These are phyloP conservation scores for Catalaphyllia jardinei DNA, from an alignment of 64 coral and sea anemone genomes.

Conservation along the genomic window DNA sequence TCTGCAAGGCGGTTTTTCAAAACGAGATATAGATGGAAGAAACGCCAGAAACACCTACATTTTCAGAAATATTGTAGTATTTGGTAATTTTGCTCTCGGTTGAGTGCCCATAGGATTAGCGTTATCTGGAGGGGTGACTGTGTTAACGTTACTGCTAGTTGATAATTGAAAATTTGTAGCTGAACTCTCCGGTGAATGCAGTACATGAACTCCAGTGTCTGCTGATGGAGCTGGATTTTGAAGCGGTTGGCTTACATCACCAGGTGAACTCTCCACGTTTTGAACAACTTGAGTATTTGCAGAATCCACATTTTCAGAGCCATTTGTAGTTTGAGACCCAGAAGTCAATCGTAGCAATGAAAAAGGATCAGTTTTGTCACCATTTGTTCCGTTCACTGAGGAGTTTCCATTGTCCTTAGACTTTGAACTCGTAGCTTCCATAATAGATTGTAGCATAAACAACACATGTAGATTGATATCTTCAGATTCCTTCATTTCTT, in stretches of 20 bases:
- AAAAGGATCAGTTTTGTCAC: neutral
- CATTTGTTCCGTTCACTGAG: neutral
- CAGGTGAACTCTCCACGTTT: neutral
- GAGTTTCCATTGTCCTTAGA: neutral
- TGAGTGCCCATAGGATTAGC: neutral
- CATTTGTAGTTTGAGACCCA: neutral
- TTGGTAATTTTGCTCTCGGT: neutral
- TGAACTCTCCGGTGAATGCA: neutral
- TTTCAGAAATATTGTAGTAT: too few species aligned
- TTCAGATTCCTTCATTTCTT: neutral
- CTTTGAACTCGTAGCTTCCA: neutral
- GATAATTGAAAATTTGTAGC: neutral
- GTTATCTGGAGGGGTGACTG: neutral
- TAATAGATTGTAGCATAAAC: neutral
- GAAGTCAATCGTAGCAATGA: neutral
- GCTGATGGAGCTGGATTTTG: neutral
- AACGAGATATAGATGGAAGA: too few species aligned
- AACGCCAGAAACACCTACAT: too few species aligned
- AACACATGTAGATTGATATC: neutral
- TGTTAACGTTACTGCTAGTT: neutral
- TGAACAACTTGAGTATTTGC: neutral
- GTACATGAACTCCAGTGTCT: neutral
- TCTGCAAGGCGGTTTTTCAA: too few species aligned
- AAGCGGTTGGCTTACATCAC: neutral
- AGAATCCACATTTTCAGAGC: neutral